Conservation (phyloP, 2,888 invertebrate genomes). For the Spilarctia lutea region DNA sequence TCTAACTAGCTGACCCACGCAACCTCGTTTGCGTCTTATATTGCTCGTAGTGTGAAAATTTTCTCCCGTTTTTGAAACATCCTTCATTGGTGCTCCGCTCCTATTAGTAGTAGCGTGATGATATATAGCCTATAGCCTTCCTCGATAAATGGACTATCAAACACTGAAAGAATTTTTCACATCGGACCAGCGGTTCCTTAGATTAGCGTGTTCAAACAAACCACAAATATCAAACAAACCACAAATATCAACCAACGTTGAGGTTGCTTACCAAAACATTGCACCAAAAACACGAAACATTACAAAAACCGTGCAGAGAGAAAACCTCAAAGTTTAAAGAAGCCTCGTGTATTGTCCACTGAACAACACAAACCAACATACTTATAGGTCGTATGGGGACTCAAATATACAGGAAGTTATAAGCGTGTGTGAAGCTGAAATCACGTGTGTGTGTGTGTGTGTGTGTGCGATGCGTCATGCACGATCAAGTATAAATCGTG, state of each 20-base stretch:
- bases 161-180: too few relatives aligned
- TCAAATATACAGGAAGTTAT: conserved; percentile 68
- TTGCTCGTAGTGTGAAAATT: too few relatives aligned
- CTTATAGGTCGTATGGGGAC: conserved; percentile 54
- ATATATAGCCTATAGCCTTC: too few relatives aligned
- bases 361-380: conserved; percentile 30
- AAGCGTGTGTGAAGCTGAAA: conserved; percentile 35
- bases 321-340: conserved; percentile 15
- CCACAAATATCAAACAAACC: too few relatives aligned
- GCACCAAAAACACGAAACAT: neutral
- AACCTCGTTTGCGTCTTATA: too few relatives aligned
- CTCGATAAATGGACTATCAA: too few relatives aligned
- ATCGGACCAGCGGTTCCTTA: too few relatives aligned
- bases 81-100: too few relatives aligned
- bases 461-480: conserved; percentile 73
- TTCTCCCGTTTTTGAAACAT: too few relatives aligned
- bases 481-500: conserved; percentile 56
- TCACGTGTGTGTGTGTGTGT: conserved; percentile 19
- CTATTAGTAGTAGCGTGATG: too few relatives aligned
- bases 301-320: neutral
- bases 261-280: neutral
- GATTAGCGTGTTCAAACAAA: too few relatives aligned
- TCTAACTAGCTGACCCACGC: too few relatives aligned
- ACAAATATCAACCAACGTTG: neutral
- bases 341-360: conserved; percentile 14